Conservation (phyloP, 2,113 vertebrate species). For the Perccottus glenii region DNA sequence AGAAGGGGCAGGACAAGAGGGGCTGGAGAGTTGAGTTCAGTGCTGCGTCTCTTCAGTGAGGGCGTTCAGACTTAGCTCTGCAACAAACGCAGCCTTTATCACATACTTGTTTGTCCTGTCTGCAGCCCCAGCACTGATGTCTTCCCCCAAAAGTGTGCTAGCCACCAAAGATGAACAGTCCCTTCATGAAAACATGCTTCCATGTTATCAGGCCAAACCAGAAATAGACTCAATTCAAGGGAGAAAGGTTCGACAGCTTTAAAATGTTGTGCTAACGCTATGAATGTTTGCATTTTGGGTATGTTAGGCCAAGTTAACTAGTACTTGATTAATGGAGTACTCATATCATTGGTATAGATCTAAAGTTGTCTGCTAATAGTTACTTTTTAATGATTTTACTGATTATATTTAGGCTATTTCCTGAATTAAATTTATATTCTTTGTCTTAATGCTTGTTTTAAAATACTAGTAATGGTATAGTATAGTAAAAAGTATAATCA, state of each 20-base stretch:
- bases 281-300: background rate
- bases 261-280: background rate
- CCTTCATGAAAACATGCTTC: slow-evolving; percentile 23
- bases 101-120: slow-evolving; percentile 52
- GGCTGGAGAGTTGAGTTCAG: slow-evolving; percentile 38
- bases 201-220: slow-evolving; percentile 38
- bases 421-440: too few species aligned
- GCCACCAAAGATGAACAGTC: slow-evolving; percentile 35
- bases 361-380: too few species aligned
- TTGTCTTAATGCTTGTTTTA: too few species aligned
- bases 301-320: background rate
- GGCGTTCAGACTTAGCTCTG: slow-evolving; percentile 46
- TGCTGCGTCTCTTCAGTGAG: slow-evolving; percentile 31
- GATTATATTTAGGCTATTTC: too few species aligned
- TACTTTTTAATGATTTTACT: too few species aligned
- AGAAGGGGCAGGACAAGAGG: slow-evolving; percentile 30
- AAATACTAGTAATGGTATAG: too few species aligned
- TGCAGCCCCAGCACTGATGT: slow-evolving; percentile 47
- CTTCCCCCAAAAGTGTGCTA: slow-evolving; percentile 30
- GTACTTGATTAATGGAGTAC: background rate
- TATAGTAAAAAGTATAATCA: too few species aligned
- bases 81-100: slow-evolving; percentile 61
- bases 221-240: slow-evolving; percentile 25
- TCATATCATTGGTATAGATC: background rate
- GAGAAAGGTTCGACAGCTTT: background rate